Conservation (phyloP, 1,140 invertebrate genomes). For the Drosophila tristis region DNA sequence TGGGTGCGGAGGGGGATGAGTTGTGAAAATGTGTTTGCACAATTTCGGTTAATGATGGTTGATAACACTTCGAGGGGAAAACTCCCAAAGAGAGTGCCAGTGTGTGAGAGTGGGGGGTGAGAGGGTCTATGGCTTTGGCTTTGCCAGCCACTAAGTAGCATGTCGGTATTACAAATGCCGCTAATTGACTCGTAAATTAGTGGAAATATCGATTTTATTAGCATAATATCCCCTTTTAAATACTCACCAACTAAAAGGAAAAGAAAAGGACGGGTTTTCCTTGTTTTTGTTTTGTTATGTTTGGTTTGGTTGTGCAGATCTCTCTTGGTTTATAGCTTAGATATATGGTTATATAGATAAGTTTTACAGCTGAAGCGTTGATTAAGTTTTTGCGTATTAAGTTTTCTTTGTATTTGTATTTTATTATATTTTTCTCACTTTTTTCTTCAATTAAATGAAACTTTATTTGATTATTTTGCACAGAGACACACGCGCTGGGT, state of each 20-base stretch:
- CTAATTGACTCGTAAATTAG: conserved; percentile 68
- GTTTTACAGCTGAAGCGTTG: conserved; percentile 25
- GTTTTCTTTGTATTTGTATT: conserved; percentile 28
- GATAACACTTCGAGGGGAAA: conserved; percentile 30
- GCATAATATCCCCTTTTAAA: conserved; percentile 34
- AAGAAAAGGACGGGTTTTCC: background rate
- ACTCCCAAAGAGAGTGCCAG: too few species aligned
- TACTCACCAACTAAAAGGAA: conserved; percentile 12
- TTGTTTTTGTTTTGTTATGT: background rate
- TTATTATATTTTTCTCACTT: conserved; percentile 26
- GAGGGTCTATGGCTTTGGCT: background rate
- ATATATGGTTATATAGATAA: background rate
- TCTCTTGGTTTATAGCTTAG: too few species aligned
- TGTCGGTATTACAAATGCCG: conserved; percentile 60
- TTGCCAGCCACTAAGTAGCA: conserved; percentile 44
- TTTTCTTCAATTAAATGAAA: conserved; percentile 13
- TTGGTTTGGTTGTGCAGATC: too few species aligned
- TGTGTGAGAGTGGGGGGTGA: background rate
- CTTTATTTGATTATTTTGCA: conserved; percentile 23
- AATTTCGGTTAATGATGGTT: conserved; percentile 56
- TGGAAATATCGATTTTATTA: conserved; percentile 68
- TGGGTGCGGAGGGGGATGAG: background rate
- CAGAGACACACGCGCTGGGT: conserved; percentile 53
- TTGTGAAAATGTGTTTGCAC: conserved; percentile 59
- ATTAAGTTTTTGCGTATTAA: conserved; percentile 44